Base-by-base conservation (phyloP, 2,888 invertebrate species). In the Brenthis ino region DNA sequence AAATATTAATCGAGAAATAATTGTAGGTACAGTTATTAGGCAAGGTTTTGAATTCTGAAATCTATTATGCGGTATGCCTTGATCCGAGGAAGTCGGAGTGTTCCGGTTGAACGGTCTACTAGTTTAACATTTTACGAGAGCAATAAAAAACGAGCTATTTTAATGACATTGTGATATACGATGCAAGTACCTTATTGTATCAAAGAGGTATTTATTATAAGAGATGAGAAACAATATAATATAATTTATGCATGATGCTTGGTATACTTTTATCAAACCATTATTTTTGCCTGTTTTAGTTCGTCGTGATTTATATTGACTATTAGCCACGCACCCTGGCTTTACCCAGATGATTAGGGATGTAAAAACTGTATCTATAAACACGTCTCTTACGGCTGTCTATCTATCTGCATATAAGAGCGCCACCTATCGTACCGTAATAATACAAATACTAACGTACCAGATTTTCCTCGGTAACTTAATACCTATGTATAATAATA, bases 11-110 rank as follows among this genome's bases (percentile, higher is more conserved):
- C 60, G 28, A n/a, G 28, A 28, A 58, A 53, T 20, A 57, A 50
- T 48, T 53, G 37, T 11, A 43, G 37, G 48, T 61, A 56, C 56
- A 51, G 24, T 56, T 63, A 51, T 67, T 63, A 63, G 43, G 50
- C 56, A 56, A 67, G 51, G 56, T 63, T 67, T 67, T 43, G 11
- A 61, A 57, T 68, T 64, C 70, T 65, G 57, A 57, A 61, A 66
- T 70, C 71, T 66, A 72, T 72, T 71, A 70, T 67, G 70, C 64
- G 63, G 57, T 65, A 60, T 56, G 73, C 51, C 67, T 69, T 71
- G 75, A 72, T 74, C 70, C 69, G 70, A 72, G 74, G 74, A 73
- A 73, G 74, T 69, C 71, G 60, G 60, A 67, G 60, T 64, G 71
- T 71, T 72, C 70, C 73, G 72, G 72, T 64, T 69, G 73, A 74